Conservation (phyloP, 2,113 vertebrate genomes). For the Gobiocypris rarus region DNA sequence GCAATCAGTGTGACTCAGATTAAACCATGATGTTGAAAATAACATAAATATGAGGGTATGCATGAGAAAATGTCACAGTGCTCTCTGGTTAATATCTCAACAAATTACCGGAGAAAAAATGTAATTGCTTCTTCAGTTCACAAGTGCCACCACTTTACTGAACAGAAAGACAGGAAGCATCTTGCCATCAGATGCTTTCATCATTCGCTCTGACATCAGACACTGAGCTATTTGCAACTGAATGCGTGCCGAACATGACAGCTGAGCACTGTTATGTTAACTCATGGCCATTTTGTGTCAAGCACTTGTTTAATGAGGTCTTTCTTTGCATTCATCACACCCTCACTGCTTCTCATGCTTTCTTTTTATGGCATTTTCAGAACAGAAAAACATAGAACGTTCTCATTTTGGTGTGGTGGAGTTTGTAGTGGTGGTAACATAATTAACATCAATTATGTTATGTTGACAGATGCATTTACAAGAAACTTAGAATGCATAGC, state of each 20-base stretch:
- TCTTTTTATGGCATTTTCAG: conserved; percentile 16
- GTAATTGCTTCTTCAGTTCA: not conserved
- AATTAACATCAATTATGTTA: not conserved
- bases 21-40: not conserved
- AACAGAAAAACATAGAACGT: not conserved
- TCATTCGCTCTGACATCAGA: conserved; percentile 3
- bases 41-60: not conserved
- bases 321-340: conserved; percentile 9
- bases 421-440: conserved; percentile 27
- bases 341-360: not conserved
- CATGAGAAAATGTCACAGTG: not conserved
- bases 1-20: not conserved
- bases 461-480: conserved; percentile 23
- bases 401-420: not conserved
- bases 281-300: conserved; percentile 39
- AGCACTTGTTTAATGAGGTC: conserved; percentile 36
- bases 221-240: conserved; percentile 37
- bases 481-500: not conserved
- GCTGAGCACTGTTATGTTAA: conserved; percentile 29
- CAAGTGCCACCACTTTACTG: conserved; percentile 18
- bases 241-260: conserved; percentile 32
- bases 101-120: not conserved
- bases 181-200: conserved; percentile 36
- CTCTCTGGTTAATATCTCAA: conserved; percentile 8
- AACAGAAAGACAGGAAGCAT: conserved; percentile 25